Evolutionary conservation across 2,888 invertebrate genomes (phyloP), one percentile per base, ranked within the genome.

Genomic region (Agonopterix alstromeriana): DNA sequence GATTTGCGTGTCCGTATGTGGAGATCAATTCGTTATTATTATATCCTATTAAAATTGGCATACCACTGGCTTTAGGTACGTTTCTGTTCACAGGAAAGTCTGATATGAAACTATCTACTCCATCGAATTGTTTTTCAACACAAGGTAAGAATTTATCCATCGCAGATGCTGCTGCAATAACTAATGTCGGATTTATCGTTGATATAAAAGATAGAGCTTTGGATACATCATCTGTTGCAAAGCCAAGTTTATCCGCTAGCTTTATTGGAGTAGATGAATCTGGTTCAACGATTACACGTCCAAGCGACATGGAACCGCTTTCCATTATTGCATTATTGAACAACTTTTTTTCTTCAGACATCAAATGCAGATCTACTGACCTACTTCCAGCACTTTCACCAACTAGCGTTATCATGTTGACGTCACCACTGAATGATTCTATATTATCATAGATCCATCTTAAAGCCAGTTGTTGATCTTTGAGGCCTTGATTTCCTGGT

Each of bases 401-500:
- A 17, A 70, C 67, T 4, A 73, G 12, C 10, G 80, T 81, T 35
- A 81, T 66, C 52, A 63, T 62, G 45, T 69, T 50, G 2, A 58
- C 49, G 51, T 80, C 70, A n/a, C 81, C 81, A 44, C 77, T 76
- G 48, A 81, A 82, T 0, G 71, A 65, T 53, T 57, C 60, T 35
- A 81, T 79, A 41, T 79, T 72, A 3, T 69, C 50, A 48, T 67
- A 70, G 0, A 82, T 60, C 81, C 81, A 82, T 54, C 63, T 63
- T 4, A 82, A 53, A 36, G 73, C 80, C 8, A 66, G 17, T 0
- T 61, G 36, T 54, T 80, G 80, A 47, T 82, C 81, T 61, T 77
- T 79, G 0, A 82, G 55, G 0, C 81, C 81, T 53, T 76, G 73
- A 45, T 81, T 81, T 10, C 79, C 80, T 2, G 78, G 67, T n/a